A percentile compares a stretch with the other conserved stretches of the same genome.
Evolutionary conservation across 2,797 vertebrate species (phyloP).

Genomic region (Bradypodion pumilum): DNA sequence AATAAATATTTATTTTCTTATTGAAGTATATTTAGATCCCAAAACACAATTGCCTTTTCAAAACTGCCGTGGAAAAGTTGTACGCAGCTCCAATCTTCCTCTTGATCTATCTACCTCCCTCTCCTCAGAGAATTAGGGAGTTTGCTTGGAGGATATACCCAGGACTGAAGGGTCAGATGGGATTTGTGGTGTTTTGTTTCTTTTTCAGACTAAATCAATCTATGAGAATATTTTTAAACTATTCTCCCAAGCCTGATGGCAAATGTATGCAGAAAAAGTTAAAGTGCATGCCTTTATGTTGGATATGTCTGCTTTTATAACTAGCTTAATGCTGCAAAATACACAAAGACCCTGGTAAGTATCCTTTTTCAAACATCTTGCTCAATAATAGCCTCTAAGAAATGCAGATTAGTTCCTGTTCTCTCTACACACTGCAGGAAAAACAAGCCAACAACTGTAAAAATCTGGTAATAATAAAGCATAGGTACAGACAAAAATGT

Average conservation of each 20-base stretch:
- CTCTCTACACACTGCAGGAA: not conserved
- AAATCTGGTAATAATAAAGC: not conserved
- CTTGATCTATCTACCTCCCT: not conserved
- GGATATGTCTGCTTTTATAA: not conserved
- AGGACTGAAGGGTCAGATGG: not conserved
- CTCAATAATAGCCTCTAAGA: not conserved
- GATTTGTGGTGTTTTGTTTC: not conserved
- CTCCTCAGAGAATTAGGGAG: not conserved
- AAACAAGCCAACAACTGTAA: not conserved
- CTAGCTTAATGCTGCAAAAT: not conserved
- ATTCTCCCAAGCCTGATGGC: not conserved
- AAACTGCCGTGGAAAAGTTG: slow-evolving; percentile 20
- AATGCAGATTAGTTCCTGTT: not conserved
- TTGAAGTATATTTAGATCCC: slow-evolving; percentile 33
- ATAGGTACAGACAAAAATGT: not conserved
- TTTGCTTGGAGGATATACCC: not conserved
- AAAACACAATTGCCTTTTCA: slow-evolving; percentile 48
- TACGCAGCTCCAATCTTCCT: not conserved
- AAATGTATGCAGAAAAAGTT: not conserved
- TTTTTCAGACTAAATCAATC: not conserved
- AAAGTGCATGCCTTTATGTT: not conserved
- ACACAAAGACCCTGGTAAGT: slow-evolving; percentile 12
- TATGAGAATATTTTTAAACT: not conserved
- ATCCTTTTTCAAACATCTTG: not conserved
- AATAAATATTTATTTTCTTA: slow-evolving; percentile 54